Conservation (phyloP, 2,888 invertebrate species). For the Calliopum simillimum region DNA sequence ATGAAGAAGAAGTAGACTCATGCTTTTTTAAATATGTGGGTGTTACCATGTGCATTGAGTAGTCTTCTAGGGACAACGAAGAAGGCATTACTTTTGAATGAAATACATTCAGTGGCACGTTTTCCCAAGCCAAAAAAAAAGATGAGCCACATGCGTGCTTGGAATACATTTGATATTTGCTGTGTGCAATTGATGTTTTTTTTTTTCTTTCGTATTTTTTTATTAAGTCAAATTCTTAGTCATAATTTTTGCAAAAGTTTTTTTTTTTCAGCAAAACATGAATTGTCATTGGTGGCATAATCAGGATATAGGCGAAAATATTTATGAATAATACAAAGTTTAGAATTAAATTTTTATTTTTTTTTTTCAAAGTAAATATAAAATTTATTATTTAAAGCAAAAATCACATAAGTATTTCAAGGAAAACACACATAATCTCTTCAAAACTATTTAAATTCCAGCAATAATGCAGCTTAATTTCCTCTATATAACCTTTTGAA, state of each 20-base stretch:
- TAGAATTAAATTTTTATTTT: too few relatives aligned
- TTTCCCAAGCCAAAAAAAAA: constrained; percentile 40
- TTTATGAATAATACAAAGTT: background rate
- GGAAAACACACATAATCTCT: too few relatives aligned
- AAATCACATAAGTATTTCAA: too few relatives aligned
- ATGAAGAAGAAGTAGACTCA: too few relatives aligned
- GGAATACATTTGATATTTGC: constrained; percentile 59
- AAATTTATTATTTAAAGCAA: too few relatives aligned
- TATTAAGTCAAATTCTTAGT: constrained; percentile 1
- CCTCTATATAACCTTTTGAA: too few relatives aligned
- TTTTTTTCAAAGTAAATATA: too few relatives aligned
- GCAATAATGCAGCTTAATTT: too few relatives aligned
- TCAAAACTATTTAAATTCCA: too few relatives aligned
- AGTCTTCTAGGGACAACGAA: too few relatives aligned
- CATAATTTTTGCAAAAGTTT: constrained; percentile 39
- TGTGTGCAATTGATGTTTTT: constrained; percentile 32
- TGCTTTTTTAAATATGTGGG: too few relatives aligned
- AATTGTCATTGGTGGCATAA: background rate
- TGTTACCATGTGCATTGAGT: too few relatives aligned
- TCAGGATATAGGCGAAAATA: background rate
- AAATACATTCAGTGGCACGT: constrained; percentile 63
- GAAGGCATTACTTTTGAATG: constrained; percentile 11
- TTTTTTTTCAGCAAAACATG: constrained; percentile 3
- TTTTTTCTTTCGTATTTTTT: constrained; percentile 30
- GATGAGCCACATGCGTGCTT: constrained; percentile 62